Evolutionary conservation across 2,888 invertebrate species (phyloP), one percentile per base, ranked within the genome.

Genomic region (Hyalella azteca): DNA sequence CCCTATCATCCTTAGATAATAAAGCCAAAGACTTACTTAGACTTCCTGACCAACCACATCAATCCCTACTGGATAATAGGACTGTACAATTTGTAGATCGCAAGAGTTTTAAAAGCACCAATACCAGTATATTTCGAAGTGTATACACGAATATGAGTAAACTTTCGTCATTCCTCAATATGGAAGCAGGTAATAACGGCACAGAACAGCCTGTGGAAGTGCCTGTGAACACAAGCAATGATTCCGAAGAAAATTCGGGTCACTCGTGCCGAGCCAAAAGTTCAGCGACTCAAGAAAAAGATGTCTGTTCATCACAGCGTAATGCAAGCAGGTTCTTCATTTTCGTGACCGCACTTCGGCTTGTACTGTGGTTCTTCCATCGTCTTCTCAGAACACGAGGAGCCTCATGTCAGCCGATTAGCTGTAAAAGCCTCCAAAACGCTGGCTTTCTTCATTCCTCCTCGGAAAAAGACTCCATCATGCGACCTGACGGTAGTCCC

Each of bases 1-100:
- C 22, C 66, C 39, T 36, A 66, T 36, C 66, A 32, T 32, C 66
- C 66, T 66, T 66, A 66, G 66, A 66, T 66, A 0, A 15, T 66
- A 66, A 36, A 66, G 5, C 36, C 39, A 39, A 54, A 13, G 54
- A 54, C 54, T 54, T 54, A 22, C 29, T 15, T 54, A 54, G 54
- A 54, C 7, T 29, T 29, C 54, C 54, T 54, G 54, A 22, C 54
- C 54, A 26, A 22, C 54, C 54, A 54, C 54, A 26, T 3, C 22
- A 22, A 54, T 54, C 9, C 54, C 54, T 54, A 26, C 54, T 29
- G n/a, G 54, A 54, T 22, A 9, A 11, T 22, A 54, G 29, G 54
- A 11, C 26, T 54, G 54, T 9, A 54, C 54, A 54, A 5, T 54
- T 1, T 54, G 54, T 66, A 66, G 66, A 66, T 66, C 32, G 19